These are phyloP conservation scores for Sarcophaga rosellei DNA, from an alignment of 2,888 invertebrate genomes.

Conservation along the genomic window DNA sequence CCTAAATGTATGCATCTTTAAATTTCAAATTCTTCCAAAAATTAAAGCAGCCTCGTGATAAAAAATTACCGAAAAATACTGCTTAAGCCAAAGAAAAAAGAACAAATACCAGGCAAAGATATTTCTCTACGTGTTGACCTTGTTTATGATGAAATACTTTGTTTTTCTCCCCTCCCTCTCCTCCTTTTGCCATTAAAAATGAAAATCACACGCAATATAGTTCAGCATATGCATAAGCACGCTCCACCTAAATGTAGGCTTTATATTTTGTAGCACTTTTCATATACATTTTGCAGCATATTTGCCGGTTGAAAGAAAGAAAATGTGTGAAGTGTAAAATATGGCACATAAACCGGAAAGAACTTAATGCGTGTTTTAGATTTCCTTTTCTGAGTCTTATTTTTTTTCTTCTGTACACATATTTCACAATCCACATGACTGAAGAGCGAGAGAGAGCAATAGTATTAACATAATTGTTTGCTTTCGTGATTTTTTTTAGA, in stretches of 20 bases:
- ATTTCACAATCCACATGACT: not conserved
- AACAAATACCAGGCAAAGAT: no score
- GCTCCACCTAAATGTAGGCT: slow-evolving; percentile 16
- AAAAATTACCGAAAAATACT: no score
- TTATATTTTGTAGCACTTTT: slow-evolving; percentile 2
- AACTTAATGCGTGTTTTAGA: slow-evolving; percentile 21
- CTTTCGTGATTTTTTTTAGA: slow-evolving; percentile 1
- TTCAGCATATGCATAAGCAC: not conserved
- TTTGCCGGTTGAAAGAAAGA: not conserved
- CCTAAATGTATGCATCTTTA: no score
- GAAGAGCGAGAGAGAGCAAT: not conserved
- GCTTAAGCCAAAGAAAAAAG: no score
- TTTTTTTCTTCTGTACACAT: not conserved
- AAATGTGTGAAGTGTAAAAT: slow-evolving; percentile 29
- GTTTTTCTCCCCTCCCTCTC: no score
- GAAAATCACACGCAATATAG: slow-evolving; percentile 15
- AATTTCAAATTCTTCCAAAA: no score
- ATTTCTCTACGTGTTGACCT: no score
- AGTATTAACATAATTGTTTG: slow-evolving; percentile 31
- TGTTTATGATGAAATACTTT: no score
- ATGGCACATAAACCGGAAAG: slow-evolving; percentile 31
- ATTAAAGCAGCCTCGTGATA: no score
- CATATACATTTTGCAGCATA: not conserved
- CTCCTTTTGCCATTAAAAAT: no score
- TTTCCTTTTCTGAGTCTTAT: slow-evolving; percentile 3